Conservation (phyloP, 2,888 invertebrate genomes). For the Bellardia pandia region DNA sequence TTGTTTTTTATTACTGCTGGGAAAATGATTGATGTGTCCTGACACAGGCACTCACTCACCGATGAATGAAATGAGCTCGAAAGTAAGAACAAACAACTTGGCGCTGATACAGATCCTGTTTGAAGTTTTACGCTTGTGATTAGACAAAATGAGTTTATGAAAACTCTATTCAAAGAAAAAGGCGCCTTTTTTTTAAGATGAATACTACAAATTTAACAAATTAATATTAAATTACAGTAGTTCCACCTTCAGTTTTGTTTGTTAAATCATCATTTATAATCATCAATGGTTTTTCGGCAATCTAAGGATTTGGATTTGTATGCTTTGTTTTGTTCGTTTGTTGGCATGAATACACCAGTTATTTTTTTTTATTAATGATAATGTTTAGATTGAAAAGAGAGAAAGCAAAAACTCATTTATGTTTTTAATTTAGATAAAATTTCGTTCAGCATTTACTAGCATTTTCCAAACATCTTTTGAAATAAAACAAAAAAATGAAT, state of each 20-base stretch:
- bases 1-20: constrained; percentile 9
- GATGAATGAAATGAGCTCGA: not conserved
- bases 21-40: constrained; percentile 62
- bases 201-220: constrained; percentile 78
- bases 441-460: constrained; percentile 39
- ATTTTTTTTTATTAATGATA: constrained; percentile 71
- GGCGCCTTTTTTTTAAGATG: constrained; percentile 76
- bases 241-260: constrained; percentile 69
- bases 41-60: not conserved
- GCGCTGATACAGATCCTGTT: constrained; percentile 26
- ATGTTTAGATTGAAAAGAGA: constrained; percentile 59
- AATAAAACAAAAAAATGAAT: constrained; percentile 25
- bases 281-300: constrained; percentile 49
- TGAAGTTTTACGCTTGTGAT: constrained; percentile 59
- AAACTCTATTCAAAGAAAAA: constrained; percentile 65
- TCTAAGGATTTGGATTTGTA: constrained; percentile 40
- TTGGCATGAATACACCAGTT: constrained; percentile 60
- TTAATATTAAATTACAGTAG: constrained; percentile 82
- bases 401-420: constrained; percentile 20
- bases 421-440: constrained; percentile 47
- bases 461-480: constrained; percentile 38
- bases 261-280: constrained; percentile 59
- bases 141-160: constrained; percentile 40
- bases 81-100: constrained; percentile 36
- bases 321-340: not conserved